Evolutionary conservation across 2,797 vertebrate species (phyloP).

Genomic region (Ceyx erithaca): DNA sequence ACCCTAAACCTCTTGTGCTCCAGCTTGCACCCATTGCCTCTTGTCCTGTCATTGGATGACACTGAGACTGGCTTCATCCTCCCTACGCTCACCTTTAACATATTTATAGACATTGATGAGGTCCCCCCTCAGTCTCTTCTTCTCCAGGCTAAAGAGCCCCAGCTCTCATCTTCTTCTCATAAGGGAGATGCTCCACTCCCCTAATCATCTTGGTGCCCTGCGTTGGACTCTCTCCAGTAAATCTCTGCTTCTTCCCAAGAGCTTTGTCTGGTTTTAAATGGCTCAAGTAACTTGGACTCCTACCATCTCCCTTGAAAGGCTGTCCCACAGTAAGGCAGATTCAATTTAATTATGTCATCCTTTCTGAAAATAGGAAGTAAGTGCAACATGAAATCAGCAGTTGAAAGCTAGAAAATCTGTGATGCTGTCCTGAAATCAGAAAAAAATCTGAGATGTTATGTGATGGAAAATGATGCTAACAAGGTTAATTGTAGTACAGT

Average conservation of each 20-base stretch:
- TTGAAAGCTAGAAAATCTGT: neutral
- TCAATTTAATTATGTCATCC: neutral
- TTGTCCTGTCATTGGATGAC: too few species aligned
- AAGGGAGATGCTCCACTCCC: too few species aligned
- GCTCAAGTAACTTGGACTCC: slow-evolving; percentile 24
- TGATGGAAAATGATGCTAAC: neutral
- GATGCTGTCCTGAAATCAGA: neutral
- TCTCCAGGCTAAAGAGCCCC: too few species aligned
- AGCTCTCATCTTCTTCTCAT: too few species aligned
- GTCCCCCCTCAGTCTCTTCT: too few species aligned
- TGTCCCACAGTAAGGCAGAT: neutral
- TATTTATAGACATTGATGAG: too few species aligned
- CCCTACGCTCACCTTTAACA: too few species aligned
- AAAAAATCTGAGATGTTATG: neutral
- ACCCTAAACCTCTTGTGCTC: too few species aligned
- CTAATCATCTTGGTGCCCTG: too few species aligned
- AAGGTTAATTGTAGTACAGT: neutral
- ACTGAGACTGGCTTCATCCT: too few species aligned
- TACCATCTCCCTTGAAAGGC: neutral
- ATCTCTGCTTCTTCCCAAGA: neutral
- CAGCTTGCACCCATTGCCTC: too few species aligned
- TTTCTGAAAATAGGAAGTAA: neutral
- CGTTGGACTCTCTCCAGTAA: too few species aligned
- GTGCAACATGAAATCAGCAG: neutral
- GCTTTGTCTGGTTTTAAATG: slow-evolving; percentile 38